Evolutionary conservation across 2,888 invertebrate genomes (phyloP), one percentile per base, ranked within the genome.

Genomic region (Pycnomerus fuliginosus): DNA sequence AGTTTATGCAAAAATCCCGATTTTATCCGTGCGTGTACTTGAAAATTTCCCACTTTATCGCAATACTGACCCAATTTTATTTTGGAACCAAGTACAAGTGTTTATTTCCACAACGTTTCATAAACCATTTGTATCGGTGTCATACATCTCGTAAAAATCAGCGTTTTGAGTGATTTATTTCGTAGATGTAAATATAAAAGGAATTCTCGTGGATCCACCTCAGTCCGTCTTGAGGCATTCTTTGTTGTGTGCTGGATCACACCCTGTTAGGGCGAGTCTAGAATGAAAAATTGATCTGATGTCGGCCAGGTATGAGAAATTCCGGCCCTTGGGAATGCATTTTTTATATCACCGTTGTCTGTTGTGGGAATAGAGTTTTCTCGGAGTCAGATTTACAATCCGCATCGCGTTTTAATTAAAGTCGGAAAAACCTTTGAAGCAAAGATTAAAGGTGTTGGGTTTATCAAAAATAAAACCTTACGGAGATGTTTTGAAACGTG

Each of bases 251-350:
- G 36, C 46, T 45, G 42, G 45, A 54, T 54, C 53, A 50, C 51
- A 54, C 51, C 53, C 53, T 50, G 49, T 52, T 49, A 49, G 40
- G 34, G 35, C 31, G 25, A 35, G 35, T 16, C 27, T 32, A 16
- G 20, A 20, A 46, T 46, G 40, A 46, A 46, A 46, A 46, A 46
- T 46, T 36, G 41, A 40, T 41, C 34, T 13, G 40, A 30, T 34
- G 31, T 30, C 20, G 30, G 32, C 33, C 45, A 46, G 46, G 46
- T 46, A 46, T 41, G 51, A 54, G 49, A 54, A 48, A 52, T 52
- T 37, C 45, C 50, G 50, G 53, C 53, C 51, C 51, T 51, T 52
- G 51, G 51, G 51, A 54, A 50, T 50, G 50, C 48, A 39, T 34
- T 36, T 32, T 41, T 38, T 39, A 16, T 39, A 32, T 25, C 22